Base-by-base conservation (phyloP, 2,888 invertebrate species). In the Osmoderma eremita region DNA sequence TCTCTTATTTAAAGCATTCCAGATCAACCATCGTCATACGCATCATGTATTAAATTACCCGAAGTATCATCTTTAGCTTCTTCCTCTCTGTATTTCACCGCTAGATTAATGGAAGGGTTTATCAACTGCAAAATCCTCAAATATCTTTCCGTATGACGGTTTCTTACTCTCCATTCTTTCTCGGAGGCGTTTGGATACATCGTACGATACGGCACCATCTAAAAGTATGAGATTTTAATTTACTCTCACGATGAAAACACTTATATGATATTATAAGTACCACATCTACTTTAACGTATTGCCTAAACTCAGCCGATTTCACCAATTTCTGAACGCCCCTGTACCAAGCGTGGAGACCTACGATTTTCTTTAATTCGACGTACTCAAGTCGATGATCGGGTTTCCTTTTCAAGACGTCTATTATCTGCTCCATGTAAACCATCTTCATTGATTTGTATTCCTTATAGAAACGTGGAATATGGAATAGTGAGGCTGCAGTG, bases 401-500 rank as follows among this genome's bases (percentile, higher is more conserved):
- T 69, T 85, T 84, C 1, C 81, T 81, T 69, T 86, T 86, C 42
- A 90, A 76, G 56, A 84, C 78, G 30, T 85, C 82, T 1, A 87
- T 83, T 38, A 90, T 83, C 70, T 84, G 81, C 73, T 88, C 86
- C 0, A 86, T 83, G 20, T 88, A 77, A 17, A 83, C 76, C 24
- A 85, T 80, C 48, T 84, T 81, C 73, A 85, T 86, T 8, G 87
- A 84, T 75, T 86, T 86, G 18, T 84, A 83, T 69, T 86, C 84
- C 0, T 83, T 82, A 76, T 84, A 89, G 78, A 91, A 93, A 54
- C 88, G 83, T 1, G 86, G 84, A 58, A 91, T 77, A 73, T 88
- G 89, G n/a, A 90, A 75, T 49, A 90, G 77, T 65, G 84, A 84
- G 0, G 85, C 84, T 38, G 79, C 80, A 53, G 82, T 80, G 69